Base-by-base conservation (phyloP, 2,797 vertebrate genomes). In the Apogon talboti region DNA sequence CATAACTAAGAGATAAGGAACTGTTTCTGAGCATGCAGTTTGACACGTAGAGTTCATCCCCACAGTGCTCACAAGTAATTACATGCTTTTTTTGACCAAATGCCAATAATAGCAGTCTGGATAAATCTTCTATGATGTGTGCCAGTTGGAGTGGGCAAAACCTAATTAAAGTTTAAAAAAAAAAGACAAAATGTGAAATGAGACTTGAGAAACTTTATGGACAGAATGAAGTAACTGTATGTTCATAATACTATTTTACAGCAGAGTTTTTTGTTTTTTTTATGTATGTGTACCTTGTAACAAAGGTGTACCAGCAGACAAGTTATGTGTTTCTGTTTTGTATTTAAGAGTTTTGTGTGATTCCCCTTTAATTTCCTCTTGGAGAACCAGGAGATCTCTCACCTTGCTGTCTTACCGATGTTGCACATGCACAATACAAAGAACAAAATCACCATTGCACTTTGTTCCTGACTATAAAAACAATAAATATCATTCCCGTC, bases 1-100 rank as follows among this genome's bases (percentile, higher is more conserved):
- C 60, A 83, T 76, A 41, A 71, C 69, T 52, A 19, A 28, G 54
- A 77, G 57, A 72, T 72, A 73, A 67, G 35, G 43, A 62, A 33
- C 38, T 30, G 66, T 54, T 64, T 74, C 60, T 4, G 43, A 65
- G 69, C 67, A 35, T 13, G 7, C 46, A 64, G 41, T 49, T 45
- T 21, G 56, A 65, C 60, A 45, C 67, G 53, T 38, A 44, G 15
- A 42, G 15, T 24, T 38, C 37, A 50, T 77, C 41, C 37, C 18
- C 54, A 19, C 33, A 6, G 48, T 30, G 19, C 5, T 24, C 24
- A 30, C 5, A 6, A 66, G 56, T 1, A 13, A 63, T 19, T 55
- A 30, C 74, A 48, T 66, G 43, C 43, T 28, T 60, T 51, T 35
- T 75, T 40, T 54, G 33, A 59, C 28, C 46, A 6, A 62, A 59